Evolutionary conservation across 2,113 vertebrate species (phyloP).

Genomic region (Leuciscus idus): DNA sequence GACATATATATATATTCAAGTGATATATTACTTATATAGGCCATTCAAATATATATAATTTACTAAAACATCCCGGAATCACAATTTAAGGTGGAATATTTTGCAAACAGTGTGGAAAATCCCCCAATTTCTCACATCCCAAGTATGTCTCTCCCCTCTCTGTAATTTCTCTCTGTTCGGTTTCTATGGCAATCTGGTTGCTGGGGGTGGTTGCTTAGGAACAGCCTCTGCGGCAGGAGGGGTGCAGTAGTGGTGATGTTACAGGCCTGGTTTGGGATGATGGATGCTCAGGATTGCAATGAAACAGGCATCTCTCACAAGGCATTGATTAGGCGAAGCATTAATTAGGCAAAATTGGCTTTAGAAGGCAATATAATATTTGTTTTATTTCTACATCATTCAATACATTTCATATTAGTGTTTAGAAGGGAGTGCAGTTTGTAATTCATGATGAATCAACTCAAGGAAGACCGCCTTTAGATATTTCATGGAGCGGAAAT

Average conservation of each 20-base stretch:
- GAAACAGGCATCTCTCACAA: not conserved
- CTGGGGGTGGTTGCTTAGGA: slow-evolving; percentile 89
- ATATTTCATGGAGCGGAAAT: not conserved
- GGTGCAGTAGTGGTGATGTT: slow-evolving; percentile 78
- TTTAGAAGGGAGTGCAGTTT: not conserved
- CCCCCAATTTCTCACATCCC: slow-evolving; percentile 19
- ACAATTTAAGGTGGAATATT: not conserved
- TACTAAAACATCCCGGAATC: not conserved
- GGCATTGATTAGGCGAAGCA: not conserved
- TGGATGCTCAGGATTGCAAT: not conserved
- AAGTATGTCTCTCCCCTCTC: slow-evolving; percentile 37
- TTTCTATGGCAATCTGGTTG: slow-evolving; percentile 88
- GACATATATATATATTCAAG: not conserved
- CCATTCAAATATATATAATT: not conserved
- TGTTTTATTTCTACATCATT: not conserved
- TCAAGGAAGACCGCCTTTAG: not conserved
- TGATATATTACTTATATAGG: not conserved
- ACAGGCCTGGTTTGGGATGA: slow-evolving; percentile 60
- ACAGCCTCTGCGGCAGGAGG: slow-evolving; percentile 82
- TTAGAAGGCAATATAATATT: not conserved
- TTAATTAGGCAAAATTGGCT: not conserved
- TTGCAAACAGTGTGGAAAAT: not conserved
- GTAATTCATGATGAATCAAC: not conserved
- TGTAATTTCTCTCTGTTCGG: slow-evolving; percentile 51
- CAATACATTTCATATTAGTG: not conserved